These are phyloP conservation scores for Acyrthosiphon pisum DNA, from an alignment of 1,140 invertebrate genomes.

Conservation along the genomic window DNA sequence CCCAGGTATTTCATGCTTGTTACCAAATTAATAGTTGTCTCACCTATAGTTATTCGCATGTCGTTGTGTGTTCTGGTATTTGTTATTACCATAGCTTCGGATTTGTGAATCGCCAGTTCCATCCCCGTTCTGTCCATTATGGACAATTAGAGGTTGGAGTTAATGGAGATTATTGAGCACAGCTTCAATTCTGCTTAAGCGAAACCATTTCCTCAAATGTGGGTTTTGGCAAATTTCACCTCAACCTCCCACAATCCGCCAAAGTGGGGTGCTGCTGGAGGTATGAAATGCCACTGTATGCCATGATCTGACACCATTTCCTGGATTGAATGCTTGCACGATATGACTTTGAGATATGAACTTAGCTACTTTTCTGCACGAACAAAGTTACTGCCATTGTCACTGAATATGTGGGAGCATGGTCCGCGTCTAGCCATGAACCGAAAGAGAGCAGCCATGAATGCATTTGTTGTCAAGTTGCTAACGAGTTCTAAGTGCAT, in stretches of 20 bases:
- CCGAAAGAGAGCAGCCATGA: constrained; percentile 61
- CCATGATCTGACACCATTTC: constrained; percentile 35
- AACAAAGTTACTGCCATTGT: constrained; percentile 64
- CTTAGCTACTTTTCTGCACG: constrained; percentile 59
- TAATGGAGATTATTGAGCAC: constrained; percentile 62
- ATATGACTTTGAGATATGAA: neutral
- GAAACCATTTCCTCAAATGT: too few relatives aligned
- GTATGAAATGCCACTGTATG: constrained; percentile 64
- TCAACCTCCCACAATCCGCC: constrained; percentile 64
- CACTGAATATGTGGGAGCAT: constrained; percentile 60
- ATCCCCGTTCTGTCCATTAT: too few relatives aligned
- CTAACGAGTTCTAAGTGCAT: constrained; percentile 61
- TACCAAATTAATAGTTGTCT: too few relatives aligned
- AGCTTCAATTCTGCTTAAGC: too few relatives aligned
- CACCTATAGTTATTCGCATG: too few relatives aligned
- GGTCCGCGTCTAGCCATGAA: constrained; percentile 62
- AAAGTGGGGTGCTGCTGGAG: constrained; percentile 63
- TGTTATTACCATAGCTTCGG: too few relatives aligned
- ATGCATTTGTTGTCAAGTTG: constrained; percentile 60
- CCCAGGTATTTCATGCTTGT: too few relatives aligned
- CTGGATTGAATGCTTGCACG: neutral
- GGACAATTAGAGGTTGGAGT: constrained; percentile 61
- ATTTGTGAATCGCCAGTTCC: too few relatives aligned
- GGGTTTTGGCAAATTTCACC: constrained; percentile 62
- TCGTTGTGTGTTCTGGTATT: too few relatives aligned